Conservation (phyloP, 92 coral and sea anemone genomes). For the Epizoanthus illoricatus region DNA sequence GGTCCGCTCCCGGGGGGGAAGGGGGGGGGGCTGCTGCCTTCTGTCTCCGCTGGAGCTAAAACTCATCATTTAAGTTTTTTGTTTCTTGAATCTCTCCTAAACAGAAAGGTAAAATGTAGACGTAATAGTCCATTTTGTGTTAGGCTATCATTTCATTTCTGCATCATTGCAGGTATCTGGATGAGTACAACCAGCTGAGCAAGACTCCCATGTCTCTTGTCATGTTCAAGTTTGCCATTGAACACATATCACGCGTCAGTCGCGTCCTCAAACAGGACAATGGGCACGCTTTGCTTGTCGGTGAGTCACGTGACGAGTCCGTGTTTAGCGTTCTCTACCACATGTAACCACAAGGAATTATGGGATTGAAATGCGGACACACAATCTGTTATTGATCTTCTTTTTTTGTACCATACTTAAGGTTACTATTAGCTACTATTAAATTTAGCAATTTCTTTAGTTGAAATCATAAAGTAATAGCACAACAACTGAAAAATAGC, state of each 20-base stretch:
- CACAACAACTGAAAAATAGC: too few species aligned
- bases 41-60: too few species aligned
- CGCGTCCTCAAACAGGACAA: conserved; percentile 97
- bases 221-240: conserved; percentile 99
- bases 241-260: conserved; percentile 96
- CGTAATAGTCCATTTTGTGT: not conserved
- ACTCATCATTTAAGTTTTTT: too few species aligned
- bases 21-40: too few species aligned
- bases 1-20: too few species aligned
- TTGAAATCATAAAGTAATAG: too few species aligned
- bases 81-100: not conserved
- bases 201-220: conserved; percentile 99
- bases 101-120: not conserved
- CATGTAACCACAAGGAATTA: not conserved
- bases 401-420: too few species aligned
- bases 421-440: too few species aligned
- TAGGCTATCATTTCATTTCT: not conserved
- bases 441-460: too few species aligned
- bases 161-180: conserved; percentile 68
- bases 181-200: conserved; percentile 98
- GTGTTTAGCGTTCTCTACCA: not conserved
- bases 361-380: not conserved
- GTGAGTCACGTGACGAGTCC: conserved; percentile 47
- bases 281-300: conserved; percentile 95
- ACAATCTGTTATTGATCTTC: not conserved